Conservation (phyloP, 2,113 vertebrate species). For the Eupsittula cactorum region DNA sequence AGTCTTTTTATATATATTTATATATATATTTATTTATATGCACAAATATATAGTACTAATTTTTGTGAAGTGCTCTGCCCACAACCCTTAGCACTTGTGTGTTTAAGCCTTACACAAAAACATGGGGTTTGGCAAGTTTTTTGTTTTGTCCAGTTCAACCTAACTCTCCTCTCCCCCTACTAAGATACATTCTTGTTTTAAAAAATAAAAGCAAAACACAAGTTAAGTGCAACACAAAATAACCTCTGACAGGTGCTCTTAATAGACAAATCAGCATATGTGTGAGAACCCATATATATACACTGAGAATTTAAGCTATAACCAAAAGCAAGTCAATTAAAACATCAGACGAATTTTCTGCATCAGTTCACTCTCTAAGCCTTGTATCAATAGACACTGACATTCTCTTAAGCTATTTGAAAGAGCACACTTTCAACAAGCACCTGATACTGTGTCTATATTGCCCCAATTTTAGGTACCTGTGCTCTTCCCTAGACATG, state of each 20-base stretch:
- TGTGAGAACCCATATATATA: background rate
- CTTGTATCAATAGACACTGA: background rate
- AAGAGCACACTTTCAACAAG: background rate
- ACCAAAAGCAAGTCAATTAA: background rate
- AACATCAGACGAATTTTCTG: background rate
- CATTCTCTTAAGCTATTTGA: background rate
- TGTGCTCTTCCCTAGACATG: background rate
- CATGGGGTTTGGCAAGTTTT: background rate
- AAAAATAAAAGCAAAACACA: background rate
- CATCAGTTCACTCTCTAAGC: background rate
- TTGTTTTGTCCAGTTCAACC: background rate
- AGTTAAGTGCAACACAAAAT: background rate
- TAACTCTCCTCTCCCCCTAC: background rate
- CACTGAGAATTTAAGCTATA: background rate
- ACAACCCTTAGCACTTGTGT: background rate
- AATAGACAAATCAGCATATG: background rate
- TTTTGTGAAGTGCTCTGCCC: background rate
- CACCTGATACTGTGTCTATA: accelerated
- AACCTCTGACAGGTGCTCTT: background rate
- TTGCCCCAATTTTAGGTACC: background rate
- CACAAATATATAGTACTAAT: background rate
- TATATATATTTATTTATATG: background rate
- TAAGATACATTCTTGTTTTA: background rate
- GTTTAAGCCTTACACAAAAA: background rate
- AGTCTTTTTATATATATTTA: background rate